phyloP scores from a whole-genome alignment of 2,888 invertebrate genomes.

The Sesia apiformis region DNA sequence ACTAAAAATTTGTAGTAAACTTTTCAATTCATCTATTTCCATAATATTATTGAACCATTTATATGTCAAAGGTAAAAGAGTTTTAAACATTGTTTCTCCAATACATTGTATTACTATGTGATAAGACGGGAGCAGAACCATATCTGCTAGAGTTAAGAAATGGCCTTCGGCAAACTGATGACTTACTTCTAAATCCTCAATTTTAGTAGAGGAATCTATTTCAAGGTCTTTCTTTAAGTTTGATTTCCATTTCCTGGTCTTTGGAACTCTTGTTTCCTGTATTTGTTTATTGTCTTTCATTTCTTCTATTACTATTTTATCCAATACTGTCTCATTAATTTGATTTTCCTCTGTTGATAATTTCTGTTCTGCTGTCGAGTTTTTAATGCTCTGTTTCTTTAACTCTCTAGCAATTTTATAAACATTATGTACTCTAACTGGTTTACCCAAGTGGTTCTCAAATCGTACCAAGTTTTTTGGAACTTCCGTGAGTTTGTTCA shows the following conservation, averaged over 20 bases:
- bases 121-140: conserved; percentile 84
- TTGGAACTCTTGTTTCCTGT: conserved; percentile 26
- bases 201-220: conserved; percentile 58
- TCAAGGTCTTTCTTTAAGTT: conserved; percentile 43
- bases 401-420: conserved; percentile 80
- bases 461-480: conserved; percentile 84
- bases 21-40: conserved; percentile 25
- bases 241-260: conserved; percentile 67
- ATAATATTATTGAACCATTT: conserved; percentile 75
- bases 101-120: conserved; percentile 73
- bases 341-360: too few species aligned
- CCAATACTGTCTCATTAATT: conserved; percentile 12
- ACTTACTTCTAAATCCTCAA: conserved; percentile 66
- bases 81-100: conserved; percentile 30
- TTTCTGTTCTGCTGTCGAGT: conserved; percentile 11
- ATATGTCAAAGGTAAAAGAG: conserved; percentile 74
- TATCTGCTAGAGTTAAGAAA: conserved; percentile 86
- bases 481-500: conserved; percentile 39
- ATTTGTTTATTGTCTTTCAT: not conserved
- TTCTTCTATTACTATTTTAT: conserved; percentile 6
- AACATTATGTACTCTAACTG: conserved; percentile 89
- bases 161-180: conserved; percentile 91
- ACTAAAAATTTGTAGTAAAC: conserved; percentile 17
- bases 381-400: conserved; percentile 36
- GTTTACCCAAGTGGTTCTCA: conserved; percentile 88